Evolutionary conservation across 2,113 vertebrate species (phyloP), one percentile per base, ranked within the genome.

Genomic region (Perca flavescens): DNA sequence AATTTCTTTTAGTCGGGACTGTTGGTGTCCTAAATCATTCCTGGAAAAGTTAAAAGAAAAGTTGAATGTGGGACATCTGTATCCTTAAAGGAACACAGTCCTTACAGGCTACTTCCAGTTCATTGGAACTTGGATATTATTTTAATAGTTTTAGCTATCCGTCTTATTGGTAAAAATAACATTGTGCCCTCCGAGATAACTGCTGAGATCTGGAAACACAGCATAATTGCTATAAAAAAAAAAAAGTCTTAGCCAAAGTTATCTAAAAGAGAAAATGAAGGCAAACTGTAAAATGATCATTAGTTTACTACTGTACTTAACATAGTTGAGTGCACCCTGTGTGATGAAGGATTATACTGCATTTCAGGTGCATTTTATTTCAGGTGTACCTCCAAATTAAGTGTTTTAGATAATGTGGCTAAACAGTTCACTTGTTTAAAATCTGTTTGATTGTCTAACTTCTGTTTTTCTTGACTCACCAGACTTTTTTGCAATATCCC

Each of bases 351-450:
- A 72, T 21, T 22, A 47, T 28, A 47, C 3, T 40, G 31, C 22
- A 72, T 34, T 79, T 71, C 14, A 17, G 19, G 22, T 40, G 31
- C 7, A 47, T 21, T 58, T 40, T 19, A 21, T 64, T 52, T 40
- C 4, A 22, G 9, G 31, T 28, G 31, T 28, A 69, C 8, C 5
- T 43, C 43, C 53, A 74, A 10, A 12, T 65, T 15, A 71, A 74
- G 5, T 36, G 50, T 5, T 60, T 65, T 15, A 31, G 6, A 65
- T 47, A 14, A 79, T 74, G 19, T 74, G 54, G 21, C 9, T 19
- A 3, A 13, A 69, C 31, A 34, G 34, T 25, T 66, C 15, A 50
- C 34, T 19, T 84, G 78, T 66, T 73, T 67, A 61, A 36, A 57
- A n/a, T 46, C 19, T 15, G 57, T 47, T 3, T 50, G 12, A 46